Conservation (phyloP, 2,797 vertebrate species). For the Rhinella marina region DNA sequence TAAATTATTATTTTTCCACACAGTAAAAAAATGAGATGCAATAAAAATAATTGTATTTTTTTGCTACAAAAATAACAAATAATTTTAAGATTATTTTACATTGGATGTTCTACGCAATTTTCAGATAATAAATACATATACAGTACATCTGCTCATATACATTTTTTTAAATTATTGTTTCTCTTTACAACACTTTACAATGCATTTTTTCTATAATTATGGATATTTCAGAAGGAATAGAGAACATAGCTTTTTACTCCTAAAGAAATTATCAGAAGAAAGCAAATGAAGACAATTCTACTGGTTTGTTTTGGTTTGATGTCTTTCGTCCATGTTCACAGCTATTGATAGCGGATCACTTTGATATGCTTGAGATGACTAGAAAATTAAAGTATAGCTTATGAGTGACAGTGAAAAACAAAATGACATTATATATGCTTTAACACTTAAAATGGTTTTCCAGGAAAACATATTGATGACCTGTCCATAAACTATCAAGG, state of each 20-base stretch:
- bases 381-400: background rate
- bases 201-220: background rate
- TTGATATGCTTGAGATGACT: background rate
- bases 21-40: background rate
- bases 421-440: background rate
- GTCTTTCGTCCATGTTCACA: background rate
- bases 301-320: background rate
- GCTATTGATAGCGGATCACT: conserved; percentile 2
- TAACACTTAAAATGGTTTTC: background rate
- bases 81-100: background rate
- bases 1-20: background rate
- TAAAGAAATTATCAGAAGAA: background rate
- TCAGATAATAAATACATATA: background rate
- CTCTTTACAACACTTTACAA: background rate
- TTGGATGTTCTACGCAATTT: background rate
- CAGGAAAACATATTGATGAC: background rate
- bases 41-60: too few species aligned
- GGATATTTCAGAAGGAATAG: background rate
- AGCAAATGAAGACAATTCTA: background rate
- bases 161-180: background rate
- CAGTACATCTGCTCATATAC: background rate
- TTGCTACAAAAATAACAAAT: background rate
- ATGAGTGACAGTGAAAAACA: background rate
- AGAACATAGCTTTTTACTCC: background rate
- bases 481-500: background rate